phyloP scores from a whole-genome alignment of 2,888 invertebrate genomes.

The Choristoneura rosaceana region DNA sequence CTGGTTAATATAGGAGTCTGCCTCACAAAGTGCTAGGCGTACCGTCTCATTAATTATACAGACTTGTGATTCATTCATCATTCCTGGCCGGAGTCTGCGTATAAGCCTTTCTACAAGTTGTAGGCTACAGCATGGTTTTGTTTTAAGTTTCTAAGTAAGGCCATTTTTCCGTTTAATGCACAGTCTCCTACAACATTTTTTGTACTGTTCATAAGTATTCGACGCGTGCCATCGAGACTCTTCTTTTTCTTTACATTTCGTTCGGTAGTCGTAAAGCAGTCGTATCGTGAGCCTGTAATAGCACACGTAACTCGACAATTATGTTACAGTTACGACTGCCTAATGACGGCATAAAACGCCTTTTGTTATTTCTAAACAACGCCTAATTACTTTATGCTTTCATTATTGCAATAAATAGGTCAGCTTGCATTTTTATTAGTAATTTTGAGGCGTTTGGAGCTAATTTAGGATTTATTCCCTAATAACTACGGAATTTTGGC shows the following conservation, averaged over 20 bases:
- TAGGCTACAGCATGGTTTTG: too few species aligned
- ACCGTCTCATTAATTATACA: not conserved
- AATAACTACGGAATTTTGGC: slow-evolving; percentile 3
- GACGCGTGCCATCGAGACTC: too few species aligned
- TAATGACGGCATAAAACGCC: slow-evolving; percentile 61
- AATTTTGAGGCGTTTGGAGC: slow-evolving; percentile 13
- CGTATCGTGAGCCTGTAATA: slow-evolving; percentile 44
- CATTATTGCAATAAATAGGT: slow-evolving; percentile 34
- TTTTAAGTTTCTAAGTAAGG: not conserved
- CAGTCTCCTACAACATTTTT: too few species aligned
- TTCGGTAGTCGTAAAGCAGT: slow-evolving; percentile 33
- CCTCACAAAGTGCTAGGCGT: not conserved
- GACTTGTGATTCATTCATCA: slow-evolving; percentile 2
- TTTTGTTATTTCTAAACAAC: slow-evolving; percentile 58
- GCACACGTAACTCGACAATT: slow-evolving; percentile 48
- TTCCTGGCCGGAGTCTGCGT: not conserved
- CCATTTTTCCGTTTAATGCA: not conserved
- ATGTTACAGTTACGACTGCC: slow-evolving; percentile 57
- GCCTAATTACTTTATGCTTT: slow-evolving; percentile 44
- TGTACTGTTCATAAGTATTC: too few species aligned
- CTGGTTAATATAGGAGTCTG: not conserved
- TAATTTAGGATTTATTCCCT: not conserved
- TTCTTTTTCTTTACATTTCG: not conserved
- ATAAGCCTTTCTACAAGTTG: not conserved
- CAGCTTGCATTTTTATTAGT: slow-evolving; percentile 10